Conservation (phyloP, 2,113 vertebrate species). For the Procavia capensis region DNA sequence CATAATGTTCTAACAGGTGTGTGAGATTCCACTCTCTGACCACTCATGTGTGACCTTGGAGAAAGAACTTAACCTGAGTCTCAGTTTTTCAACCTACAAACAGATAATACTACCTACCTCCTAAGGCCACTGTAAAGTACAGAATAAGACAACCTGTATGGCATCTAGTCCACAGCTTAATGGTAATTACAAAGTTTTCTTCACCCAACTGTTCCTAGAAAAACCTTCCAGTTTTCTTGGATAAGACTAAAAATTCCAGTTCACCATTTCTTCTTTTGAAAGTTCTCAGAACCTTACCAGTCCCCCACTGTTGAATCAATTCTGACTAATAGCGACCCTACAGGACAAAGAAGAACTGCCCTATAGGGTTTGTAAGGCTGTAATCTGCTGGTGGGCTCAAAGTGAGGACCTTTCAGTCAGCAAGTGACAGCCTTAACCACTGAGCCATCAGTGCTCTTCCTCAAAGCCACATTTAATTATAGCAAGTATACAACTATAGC, state of each 20-base stretch:
- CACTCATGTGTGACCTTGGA: conserved; percentile 41
- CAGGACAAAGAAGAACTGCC: no score
- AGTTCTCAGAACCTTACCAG: neutral
- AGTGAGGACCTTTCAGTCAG: no score
- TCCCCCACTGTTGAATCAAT: no score
- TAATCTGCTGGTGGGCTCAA: no score
- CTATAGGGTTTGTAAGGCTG: no score
- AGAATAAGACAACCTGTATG: neutral
- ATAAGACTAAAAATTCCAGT: neutral
- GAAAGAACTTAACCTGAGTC: conserved; percentile 57
- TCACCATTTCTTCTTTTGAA: neutral
- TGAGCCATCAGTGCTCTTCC: no score
- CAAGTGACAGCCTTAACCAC: no score
- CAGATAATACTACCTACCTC: neutral
- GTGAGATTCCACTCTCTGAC: neutral
- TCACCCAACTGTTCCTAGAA: neutral
- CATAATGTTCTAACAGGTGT: neutral
- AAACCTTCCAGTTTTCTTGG: neutral
- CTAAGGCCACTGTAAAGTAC: neutral
- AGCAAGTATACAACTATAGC: neutral
- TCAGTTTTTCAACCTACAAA: conserved; percentile 33
- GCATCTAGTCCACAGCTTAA: neutral
- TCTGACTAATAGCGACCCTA: no score
- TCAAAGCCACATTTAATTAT: neutral
- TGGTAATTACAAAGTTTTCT: conserved; percentile 30